Evolutionary conservation across 2,888 invertebrate species (phyloP).

Genomic region (Conomelus anceps): DNA sequence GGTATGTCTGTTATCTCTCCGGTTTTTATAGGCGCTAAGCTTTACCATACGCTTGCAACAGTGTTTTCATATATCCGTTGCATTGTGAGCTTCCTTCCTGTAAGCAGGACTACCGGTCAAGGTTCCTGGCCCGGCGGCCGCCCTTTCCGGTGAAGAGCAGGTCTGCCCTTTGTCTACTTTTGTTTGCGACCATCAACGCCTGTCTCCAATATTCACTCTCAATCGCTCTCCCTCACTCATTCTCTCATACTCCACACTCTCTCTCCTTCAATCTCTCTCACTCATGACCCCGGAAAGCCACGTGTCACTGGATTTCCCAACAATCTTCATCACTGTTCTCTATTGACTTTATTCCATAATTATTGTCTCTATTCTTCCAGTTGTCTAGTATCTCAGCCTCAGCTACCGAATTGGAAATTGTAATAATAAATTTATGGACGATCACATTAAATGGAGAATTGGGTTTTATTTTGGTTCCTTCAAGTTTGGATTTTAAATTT

Average conservation of each 20-base stretch:
- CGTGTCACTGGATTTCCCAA: neutral
- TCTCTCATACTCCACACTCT: neutral
- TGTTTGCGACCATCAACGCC: neutral
- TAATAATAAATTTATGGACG: neutral
- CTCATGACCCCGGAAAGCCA: neutral
- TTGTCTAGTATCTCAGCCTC: too few relatives aligned
- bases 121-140: neutral
- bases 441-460: too few relatives aligned
- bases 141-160: neutral
- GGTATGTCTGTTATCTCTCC: too few relatives aligned
- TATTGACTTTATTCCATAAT: neutral
- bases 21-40: neutral
- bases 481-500: too few relatives aligned
- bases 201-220: too few relatives aligned
- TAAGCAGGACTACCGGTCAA: neutral
- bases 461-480: neutral
- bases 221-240: too few relatives aligned
- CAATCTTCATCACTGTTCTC: neutral
- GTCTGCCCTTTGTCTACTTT: neutral
- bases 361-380: neutral
- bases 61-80: too few relatives aligned
- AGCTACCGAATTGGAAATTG: neutral
- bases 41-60: neutral
- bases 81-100: neutral
- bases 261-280: neutral